Evolutionary conservation across 2,888 invertebrate genomes (phyloP), one percentile per base, ranked within the genome.

Genomic region (Cordilura impudica): DNA sequence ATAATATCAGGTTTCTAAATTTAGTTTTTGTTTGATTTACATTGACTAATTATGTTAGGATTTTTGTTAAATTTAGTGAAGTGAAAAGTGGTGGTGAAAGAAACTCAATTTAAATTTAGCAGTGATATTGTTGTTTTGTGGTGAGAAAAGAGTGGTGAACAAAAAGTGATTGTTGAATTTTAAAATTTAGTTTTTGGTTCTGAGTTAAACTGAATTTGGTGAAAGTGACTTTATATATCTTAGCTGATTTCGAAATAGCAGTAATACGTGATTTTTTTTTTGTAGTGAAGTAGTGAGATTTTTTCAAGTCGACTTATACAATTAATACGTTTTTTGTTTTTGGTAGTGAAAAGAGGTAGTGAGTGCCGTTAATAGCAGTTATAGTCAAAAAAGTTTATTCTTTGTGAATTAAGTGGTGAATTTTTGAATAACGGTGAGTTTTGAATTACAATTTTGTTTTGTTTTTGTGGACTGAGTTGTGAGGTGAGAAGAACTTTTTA

Each of bases 1-100:
- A 87, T 87, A 87, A 88, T 88, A 83, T 70, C 78, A 81, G 73
- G 78, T 81, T 75, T 75, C 70, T 51, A 77, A 47, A 58, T 45
- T 60, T 45, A 72, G 82, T 81, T 70, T 65, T 78, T 83, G 81
- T 72, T 65, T 76, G 10, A 71, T 78, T 79, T 67, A 83, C 79
- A 81, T 83, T 58, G 82, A 82, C 77, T 85, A 75, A 81, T 73
- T 66, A 31, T 65, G 35, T 63, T 31, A 18, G 10, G 5, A 56
- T 56, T 56, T 29, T 51, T 61, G 26, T 63, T 71, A 18, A 72
- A 66, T 74, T 76, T 74, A 31, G 76, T 58, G 67, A 54, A 60
- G 78, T 76, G 75, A 81, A 66, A 63, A 4, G 18, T 49, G 60
- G 77, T 73, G 69, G 75, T 72, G 76, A 71, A 63, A 39, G 49